These are phyloP conservation scores for Dermochelys coriacea DNA, from an alignment of 2,797 vertebrate species.

Conservation along the genomic window DNA sequence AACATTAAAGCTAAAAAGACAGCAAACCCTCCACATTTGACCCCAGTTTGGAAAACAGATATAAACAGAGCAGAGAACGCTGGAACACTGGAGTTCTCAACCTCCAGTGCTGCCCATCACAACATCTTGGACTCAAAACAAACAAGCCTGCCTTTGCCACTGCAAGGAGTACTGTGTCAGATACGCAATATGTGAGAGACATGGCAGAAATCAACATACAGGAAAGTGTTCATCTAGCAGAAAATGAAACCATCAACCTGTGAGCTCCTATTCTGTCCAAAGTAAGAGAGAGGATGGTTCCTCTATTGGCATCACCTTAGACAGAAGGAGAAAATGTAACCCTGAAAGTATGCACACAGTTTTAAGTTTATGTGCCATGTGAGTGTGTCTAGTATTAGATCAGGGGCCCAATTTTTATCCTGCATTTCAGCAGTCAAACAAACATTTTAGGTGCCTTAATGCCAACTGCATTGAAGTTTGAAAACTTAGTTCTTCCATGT, in stretches of 20 bases:
- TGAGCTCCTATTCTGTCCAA: not conserved
- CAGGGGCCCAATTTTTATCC: not conserved
- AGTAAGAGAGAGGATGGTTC: not conserved
- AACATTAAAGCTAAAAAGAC: not conserved
- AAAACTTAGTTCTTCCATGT: not conserved
- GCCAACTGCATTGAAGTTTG: not conserved
- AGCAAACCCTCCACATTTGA: not conserved
- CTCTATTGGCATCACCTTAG: not conserved
- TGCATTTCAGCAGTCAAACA: not conserved
- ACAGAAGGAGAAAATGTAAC: not conserved
- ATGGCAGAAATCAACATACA: not conserved
- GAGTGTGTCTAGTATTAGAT: not conserved
- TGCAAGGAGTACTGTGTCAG: not conserved
- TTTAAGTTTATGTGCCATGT: not conserved
- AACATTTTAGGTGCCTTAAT: not conserved
- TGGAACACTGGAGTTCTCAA: not conserved
- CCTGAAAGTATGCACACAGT: not conserved
- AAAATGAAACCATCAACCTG: not conserved
- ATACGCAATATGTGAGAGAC: constrained; percentile 5
- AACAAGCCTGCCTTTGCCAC: not conserved
- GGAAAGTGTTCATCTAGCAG: not conserved
- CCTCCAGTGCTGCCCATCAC: not conserved
- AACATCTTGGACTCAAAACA: not conserved
- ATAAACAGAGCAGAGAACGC: not conserved
- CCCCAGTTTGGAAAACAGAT: not conserved